These are phyloP conservation scores for Pristionchus fissidentatus DNA, from an alignment of 2,888 invertebrate genomes.

Conservation along the genomic window DNA sequence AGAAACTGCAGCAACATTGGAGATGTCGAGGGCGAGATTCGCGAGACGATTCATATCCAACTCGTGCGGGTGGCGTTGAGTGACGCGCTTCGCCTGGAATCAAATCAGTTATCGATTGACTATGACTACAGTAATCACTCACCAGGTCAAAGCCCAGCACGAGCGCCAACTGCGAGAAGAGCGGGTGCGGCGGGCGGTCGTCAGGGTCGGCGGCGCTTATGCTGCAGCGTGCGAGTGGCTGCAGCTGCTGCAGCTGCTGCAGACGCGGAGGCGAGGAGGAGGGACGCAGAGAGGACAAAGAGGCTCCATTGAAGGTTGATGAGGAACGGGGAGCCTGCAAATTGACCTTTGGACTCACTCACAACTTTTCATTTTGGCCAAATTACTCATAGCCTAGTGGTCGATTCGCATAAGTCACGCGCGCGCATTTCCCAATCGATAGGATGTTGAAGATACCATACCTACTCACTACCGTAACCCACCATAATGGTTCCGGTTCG, in stretches of 20 bases:
- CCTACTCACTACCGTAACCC: no score
- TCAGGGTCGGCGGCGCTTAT: neutral
- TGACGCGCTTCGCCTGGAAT: constrained; percentile 37
- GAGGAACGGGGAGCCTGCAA: no score
- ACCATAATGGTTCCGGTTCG: no score
- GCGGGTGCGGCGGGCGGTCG: constrained; percentile 26
- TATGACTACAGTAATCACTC: neutral
- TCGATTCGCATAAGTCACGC: no score
- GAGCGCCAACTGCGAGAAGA: constrained; percentile 40
- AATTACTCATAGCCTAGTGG: no score
- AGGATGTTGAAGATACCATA: no score
- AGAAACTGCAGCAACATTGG: neutral
- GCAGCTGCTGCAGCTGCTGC: neutral
- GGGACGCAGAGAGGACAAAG: no score
- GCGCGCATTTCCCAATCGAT: no score
- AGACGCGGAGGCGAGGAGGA: constrained; percentile 2
- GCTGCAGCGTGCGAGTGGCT: neutral
- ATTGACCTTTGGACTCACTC: no score
- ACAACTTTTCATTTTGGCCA: no score
- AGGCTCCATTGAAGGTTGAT: no score
- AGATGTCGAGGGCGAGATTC: constrained; percentile 38
- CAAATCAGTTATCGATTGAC: neutral
- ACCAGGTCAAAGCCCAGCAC: constrained; percentile 34
- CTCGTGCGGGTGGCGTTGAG: constrained; percentile 8
- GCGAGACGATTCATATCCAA: constrained; percentile 22